These are phyloP conservation scores for Gortyna flavago DNA, from an alignment of 2,888 invertebrate genomes.

Conservation along the genomic window DNA sequence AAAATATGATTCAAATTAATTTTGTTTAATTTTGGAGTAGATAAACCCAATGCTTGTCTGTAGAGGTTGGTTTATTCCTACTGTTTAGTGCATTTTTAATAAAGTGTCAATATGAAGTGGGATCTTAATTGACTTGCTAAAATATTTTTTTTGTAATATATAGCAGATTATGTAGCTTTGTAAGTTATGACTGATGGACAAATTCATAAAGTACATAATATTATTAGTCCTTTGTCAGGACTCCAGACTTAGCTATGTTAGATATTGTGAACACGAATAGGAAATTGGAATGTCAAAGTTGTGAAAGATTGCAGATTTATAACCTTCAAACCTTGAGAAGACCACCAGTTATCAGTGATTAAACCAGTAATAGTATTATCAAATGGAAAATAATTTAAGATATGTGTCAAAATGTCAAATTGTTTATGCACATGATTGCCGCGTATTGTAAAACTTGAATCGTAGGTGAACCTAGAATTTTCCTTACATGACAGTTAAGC, in stretches of 20 bases:
- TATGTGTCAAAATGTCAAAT: constrained; percentile 27
- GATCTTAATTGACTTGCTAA: not conserved
- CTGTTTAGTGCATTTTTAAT: not conserved
- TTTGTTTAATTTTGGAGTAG: not conserved
- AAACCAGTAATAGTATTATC: constrained; percentile 9
- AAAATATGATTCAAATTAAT: not conserved
- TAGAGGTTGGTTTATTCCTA: not conserved
- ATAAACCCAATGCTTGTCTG: not conserved
- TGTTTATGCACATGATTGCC: constrained; percentile 44
- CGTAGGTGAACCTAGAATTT: constrained; percentile 78
- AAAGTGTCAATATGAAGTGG: not conserved
- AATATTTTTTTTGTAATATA: not conserved
- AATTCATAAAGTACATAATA: not conserved
- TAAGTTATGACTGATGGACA: not conserved
- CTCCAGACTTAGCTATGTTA: not conserved
- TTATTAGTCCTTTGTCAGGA: constrained; percentile 4
- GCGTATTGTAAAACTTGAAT: constrained; percentile 55
- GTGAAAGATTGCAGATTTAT: constrained; percentile 64
- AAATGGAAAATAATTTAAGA: constrained; percentile 17
- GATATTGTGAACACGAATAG: constrained; percentile 31
- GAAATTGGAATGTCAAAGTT: constrained; percentile 55
- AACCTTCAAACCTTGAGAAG: constrained; percentile 71
- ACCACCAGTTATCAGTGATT: constrained; percentile 11
- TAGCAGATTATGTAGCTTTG: not conserved
- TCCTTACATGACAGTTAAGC: constrained; percentile 74